These are phyloP conservation scores for Lydus trimaculatus DNA, from an alignment of 2,888 invertebrate species.

Conservation along the genomic window DNA sequence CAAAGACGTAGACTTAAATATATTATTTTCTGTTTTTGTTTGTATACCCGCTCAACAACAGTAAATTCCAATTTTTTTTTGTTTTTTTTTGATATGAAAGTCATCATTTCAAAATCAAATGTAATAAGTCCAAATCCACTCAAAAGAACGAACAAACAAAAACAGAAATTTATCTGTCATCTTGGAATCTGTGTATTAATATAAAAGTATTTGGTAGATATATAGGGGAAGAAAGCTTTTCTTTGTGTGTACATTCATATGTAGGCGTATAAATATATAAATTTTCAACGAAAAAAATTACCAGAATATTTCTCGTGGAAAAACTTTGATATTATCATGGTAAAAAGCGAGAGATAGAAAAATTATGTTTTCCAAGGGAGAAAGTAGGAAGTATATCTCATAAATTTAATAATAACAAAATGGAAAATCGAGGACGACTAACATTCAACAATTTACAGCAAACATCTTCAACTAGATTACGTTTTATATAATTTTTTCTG, in stretches of 20 bases:
- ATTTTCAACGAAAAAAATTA: background rate
- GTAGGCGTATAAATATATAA: background rate
- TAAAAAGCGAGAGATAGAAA: background rate
- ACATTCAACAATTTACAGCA: background rate
- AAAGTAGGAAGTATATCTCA: conserved; percentile 1
- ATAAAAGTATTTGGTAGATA: background rate
- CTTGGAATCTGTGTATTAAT: background rate
- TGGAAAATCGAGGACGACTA: background rate
- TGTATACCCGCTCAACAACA: background rate
- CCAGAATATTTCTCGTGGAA: background rate
- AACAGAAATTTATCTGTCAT: background rate
- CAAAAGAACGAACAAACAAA: conserved; percentile 4
- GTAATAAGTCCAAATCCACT: conserved; percentile 18
- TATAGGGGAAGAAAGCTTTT: background rate
- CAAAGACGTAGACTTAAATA: background rate
- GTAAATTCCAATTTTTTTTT: conserved; percentile 19
- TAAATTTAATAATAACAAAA: background rate
- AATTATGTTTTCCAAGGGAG: background rate
- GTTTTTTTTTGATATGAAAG: conserved; percentile 18
- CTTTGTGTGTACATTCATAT: background rate
- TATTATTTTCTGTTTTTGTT: background rate
- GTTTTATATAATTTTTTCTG: background rate
- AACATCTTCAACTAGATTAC: background rate
- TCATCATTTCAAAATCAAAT: conserved; percentile 22
- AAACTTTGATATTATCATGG: background rate